Conservation (phyloP, 2,888 invertebrate species). For the Netelia fuscicornis region DNA sequence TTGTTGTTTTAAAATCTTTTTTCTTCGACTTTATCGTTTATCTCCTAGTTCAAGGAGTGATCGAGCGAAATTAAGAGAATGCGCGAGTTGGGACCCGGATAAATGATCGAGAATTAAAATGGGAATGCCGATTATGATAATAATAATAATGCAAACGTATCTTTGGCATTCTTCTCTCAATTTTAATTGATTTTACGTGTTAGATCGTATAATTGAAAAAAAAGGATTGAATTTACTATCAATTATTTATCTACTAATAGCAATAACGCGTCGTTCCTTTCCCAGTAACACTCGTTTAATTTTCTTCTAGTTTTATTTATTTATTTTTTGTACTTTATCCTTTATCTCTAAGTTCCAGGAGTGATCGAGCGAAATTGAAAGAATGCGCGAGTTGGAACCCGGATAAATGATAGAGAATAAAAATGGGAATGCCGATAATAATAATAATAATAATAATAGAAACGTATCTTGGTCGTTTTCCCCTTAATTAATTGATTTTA, state of each 20-base stretch:
- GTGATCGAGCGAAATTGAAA: not conserved
- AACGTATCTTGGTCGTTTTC: no score
- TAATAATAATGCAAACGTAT: no score
- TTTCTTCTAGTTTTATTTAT: not conserved
- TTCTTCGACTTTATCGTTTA: not conserved
- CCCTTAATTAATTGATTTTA: not conserved
- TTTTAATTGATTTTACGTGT: not conserved
- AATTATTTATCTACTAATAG: constrained; percentile 1
- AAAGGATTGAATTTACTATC: not conserved
- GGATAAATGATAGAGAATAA: no score
- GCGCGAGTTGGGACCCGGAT: no score
- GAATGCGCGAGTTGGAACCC: no score
- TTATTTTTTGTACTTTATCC: no score
- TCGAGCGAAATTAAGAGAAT: not conserved
- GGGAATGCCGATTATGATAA: no score
- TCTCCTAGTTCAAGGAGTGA: not conserved
- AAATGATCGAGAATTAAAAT: no score
- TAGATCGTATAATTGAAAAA: not conserved
- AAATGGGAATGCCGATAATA: no score
- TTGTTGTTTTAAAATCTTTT: not conserved
- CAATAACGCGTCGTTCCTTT: not conserved
- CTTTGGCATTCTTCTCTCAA: no score
- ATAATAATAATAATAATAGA: no score
- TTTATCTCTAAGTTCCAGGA: not conserved
- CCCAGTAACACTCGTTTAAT: not conserved